phyloP scores from a whole-genome alignment of 2,113 vertebrate species.

The Eretmochelys imbricata region DNA sequence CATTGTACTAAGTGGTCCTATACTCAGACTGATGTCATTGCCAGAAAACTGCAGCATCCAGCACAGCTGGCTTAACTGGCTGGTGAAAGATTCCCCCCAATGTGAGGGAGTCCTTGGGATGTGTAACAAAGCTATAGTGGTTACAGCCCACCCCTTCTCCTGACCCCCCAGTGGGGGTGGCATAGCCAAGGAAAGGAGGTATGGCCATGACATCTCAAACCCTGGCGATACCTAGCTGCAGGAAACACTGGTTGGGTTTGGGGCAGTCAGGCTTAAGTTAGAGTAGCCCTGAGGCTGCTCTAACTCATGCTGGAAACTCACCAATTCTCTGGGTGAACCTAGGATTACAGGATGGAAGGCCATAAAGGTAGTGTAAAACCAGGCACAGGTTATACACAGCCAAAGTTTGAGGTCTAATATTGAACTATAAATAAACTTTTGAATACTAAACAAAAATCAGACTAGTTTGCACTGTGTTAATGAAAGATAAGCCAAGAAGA shows the following conservation, averaged over 20 bases:
- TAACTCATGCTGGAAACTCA: not conserved
- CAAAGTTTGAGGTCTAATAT: not conserved
- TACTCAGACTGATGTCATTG: not conserved
- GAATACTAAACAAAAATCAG: not conserved
- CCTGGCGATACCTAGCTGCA: not conserved
- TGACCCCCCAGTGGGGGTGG: not conserved
- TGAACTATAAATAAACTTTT: not conserved
- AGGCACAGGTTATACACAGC: not conserved
- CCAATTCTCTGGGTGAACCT: not conserved
- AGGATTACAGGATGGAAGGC: not conserved
- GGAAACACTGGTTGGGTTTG: not conserved
- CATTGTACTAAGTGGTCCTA: not conserved
- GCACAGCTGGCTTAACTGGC: not conserved
- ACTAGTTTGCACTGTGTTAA: not conserved
- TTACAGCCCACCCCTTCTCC: no score
- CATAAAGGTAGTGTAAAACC: not conserved
- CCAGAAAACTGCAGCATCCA: not conserved
- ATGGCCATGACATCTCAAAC: not conserved
- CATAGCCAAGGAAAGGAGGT: not conserved
- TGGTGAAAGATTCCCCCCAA: not conserved
- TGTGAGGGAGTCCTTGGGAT: not conserved
- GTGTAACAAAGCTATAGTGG: no score
- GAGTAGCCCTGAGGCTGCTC: not conserved
- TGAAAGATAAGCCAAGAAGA: not conserved
- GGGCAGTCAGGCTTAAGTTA: not conserved